Evolutionary conservation across 2,888 invertebrate genomes (phyloP).

Genomic region (Opisthograptis luteolata): DNA sequence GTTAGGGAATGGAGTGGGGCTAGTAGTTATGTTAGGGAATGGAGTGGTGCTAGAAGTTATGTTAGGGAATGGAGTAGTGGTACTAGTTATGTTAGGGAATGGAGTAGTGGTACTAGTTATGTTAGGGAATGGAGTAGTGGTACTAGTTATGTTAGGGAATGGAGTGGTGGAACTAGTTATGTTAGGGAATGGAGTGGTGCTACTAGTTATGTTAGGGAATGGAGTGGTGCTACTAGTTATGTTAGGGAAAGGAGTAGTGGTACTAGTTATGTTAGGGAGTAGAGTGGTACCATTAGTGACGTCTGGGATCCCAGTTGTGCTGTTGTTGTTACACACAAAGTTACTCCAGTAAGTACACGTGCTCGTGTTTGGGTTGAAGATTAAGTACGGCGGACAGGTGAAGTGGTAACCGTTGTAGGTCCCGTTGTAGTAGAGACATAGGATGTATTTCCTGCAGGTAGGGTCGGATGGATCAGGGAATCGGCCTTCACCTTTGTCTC

Average conservation of each 20-base stretch:
- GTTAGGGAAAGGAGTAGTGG: not conserved
- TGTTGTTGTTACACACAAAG: not conserved
- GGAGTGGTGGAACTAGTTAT: not conserved
- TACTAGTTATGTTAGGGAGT: too few species aligned
- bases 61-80: not conserved
- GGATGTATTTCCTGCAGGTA: not conserved
- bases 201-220: not conserved
- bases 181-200: not conserved
- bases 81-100: not conserved
- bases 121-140: not conserved
- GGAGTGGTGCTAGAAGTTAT: not conserved
- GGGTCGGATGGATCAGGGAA: conserved; percentile 2
- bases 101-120: not conserved
- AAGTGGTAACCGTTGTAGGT: not conserved
- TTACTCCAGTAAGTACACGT: not conserved
- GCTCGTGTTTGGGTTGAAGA: not conserved
- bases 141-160: not conserved
- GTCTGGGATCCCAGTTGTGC: not conserved
- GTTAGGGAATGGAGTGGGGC: not conserved
- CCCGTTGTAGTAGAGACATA: not conserved
- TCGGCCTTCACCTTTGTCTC: not conserved
- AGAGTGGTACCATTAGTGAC: not conserved
- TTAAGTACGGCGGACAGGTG: not conserved
- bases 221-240: not conserved
- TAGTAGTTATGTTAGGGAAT: not conserved